A percentile compares a stretch with the other conserved stretches of the same genome.
Conservation (phyloP, 2,113 vertebrate genomes). For the Pimephales promelas region DNA sequence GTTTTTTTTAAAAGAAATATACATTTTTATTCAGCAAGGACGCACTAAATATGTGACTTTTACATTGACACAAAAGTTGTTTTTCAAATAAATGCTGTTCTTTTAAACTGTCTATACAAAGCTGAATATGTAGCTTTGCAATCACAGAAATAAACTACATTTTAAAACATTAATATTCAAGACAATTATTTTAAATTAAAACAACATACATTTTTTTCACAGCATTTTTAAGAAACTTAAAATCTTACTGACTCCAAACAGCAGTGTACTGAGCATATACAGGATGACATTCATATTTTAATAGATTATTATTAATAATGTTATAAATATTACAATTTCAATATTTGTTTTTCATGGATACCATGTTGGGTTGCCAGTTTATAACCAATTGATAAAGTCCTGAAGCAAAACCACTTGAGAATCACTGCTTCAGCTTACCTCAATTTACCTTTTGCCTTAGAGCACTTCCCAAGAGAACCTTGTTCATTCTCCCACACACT, state of each 20-base stretch:
- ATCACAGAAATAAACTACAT: too few relatives aligned
- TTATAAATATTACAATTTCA: background rate
- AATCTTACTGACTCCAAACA: too few relatives aligned
- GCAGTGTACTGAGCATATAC: too few relatives aligned
- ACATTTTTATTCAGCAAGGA: background rate
- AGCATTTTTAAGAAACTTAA: too few relatives aligned
- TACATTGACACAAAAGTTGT: too few relatives aligned
- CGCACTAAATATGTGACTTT: background rate
- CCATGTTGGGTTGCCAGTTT: background rate
- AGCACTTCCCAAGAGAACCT: slow-evolving; percentile 41
- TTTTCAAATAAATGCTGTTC: too few relatives aligned
- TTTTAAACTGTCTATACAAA: too few relatives aligned
- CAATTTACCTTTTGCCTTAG: background rate
- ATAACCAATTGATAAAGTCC: background rate
- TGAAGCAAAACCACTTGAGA: background rate
- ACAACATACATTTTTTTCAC: too few relatives aligned
- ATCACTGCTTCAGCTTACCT: slow-evolving; percentile 19
- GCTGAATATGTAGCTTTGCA: too few relatives aligned
- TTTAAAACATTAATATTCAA: too few relatives aligned
- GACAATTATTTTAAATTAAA: too few relatives aligned
- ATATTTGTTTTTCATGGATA: background rate
- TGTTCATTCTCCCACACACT: slow-evolving; percentile 19
- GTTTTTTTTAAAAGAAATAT: background rate
- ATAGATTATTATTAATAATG: background rate
- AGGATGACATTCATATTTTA: too few relatives aligned